A percentile compares a stretch with the other conserved stretches of the same genome.
phyloP scores from a whole-genome alignment of 1,140 invertebrate species.

The Mya arenaria region DNA sequence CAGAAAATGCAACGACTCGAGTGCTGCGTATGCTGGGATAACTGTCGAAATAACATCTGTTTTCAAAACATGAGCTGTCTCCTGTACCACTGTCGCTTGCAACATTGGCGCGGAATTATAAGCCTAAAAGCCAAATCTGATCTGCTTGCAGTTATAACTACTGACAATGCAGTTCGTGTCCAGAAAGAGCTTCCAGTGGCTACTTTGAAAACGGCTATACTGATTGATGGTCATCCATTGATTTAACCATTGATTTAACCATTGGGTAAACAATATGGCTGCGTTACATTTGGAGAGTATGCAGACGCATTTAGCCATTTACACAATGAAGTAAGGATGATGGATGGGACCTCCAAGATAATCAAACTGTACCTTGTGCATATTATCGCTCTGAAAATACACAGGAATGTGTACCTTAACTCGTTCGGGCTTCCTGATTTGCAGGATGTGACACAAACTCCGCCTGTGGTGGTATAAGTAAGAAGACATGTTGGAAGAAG shows the following conservation, averaged over 20 bases:
- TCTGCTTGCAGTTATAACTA: neutral
- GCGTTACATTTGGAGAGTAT: constrained; percentile 3
- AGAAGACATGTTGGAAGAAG: too few species aligned
- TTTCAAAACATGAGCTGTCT: constrained; percentile 9
- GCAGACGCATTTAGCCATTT: neutral
- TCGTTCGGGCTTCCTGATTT: too few species aligned
- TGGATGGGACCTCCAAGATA: too few species aligned
- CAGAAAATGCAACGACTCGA: neutral
- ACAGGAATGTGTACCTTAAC: too few species aligned
- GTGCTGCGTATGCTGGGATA: neutral
- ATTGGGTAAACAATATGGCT: neutral
- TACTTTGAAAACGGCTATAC: neutral
- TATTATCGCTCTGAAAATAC: too few species aligned
- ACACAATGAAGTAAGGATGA: too few species aligned
- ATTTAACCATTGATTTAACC: neutral
- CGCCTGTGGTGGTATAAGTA: too few species aligned
- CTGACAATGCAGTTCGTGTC: neutral
- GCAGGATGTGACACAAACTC: too few species aligned
- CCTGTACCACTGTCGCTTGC: neutral
- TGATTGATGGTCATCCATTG: constrained; percentile 22
- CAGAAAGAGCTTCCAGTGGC: neutral
- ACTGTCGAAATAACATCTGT: neutral
- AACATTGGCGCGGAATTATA: neutral
- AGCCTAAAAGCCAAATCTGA: neutral
- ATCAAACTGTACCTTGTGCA: too few species aligned